Conservation (phyloP, 2,797 vertebrate genomes). For the Arrhamphus sclerolepis region DNA sequence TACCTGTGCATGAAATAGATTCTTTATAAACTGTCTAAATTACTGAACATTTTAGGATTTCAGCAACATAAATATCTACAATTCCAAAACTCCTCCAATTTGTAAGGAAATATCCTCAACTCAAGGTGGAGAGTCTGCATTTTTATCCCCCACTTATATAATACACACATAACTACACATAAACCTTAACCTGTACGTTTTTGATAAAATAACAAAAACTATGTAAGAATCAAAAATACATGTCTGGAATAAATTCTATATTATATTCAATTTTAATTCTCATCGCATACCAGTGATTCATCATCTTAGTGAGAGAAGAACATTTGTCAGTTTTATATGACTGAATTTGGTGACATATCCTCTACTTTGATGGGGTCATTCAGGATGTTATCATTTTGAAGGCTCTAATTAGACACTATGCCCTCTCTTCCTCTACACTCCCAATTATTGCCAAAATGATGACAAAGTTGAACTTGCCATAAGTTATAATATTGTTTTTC, state of each 20-base stretch:
- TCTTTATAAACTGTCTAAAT: too few species aligned
- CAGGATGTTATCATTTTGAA: slow-evolving; percentile 24
- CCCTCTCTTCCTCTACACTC: slow-evolving; percentile 9
- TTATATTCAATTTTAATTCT: slow-evolving; percentile 23
- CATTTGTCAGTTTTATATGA: slow-evolving; percentile 21
- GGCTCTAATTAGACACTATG: slow-evolving; percentile 39
- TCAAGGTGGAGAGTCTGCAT: neutral
- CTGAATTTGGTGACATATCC: slow-evolving; percentile 24
- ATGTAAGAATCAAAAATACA: too few species aligned
- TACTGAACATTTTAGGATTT: too few species aligned
- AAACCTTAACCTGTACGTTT: neutral
- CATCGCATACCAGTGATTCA: slow-evolving; percentile 3
- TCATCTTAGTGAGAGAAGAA: slow-evolving; percentile 2
- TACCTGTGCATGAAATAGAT: too few species aligned
- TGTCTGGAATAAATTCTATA: neutral
- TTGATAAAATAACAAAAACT: neutral
- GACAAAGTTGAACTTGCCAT: slow-evolving; percentile 44
- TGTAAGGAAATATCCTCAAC: neutral
- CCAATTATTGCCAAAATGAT: slow-evolving; percentile 45
- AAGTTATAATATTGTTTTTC: slow-evolving; percentile 47
- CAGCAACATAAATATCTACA: too few species aligned
- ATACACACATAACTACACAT: neutral
- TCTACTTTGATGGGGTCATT: slow-evolving; percentile 40
- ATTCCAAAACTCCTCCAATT: neutral
- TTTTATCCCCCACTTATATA: neutral